These are phyloP conservation scores for Tragelaphus imberbis DNA, from an alignment of 2,113 vertebrate species.

Conservation along the genomic window DNA sequence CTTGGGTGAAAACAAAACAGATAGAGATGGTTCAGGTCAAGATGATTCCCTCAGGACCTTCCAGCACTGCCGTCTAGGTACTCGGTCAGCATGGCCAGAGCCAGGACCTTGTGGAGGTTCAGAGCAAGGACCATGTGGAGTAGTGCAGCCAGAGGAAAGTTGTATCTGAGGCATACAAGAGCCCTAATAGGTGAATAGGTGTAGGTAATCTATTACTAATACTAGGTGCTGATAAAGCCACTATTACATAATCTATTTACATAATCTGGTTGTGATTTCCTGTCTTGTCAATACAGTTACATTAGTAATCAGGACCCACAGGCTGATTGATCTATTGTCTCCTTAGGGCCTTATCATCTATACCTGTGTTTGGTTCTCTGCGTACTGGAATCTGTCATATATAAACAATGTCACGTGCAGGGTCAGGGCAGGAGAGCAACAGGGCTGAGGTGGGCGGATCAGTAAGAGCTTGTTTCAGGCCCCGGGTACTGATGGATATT, in stretches of 20 bases:
- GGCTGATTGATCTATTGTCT: background rate
- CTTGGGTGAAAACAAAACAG: background rate
- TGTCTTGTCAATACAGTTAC: background rate
- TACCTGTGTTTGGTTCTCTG: background rate
- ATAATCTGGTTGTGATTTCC: background rate
- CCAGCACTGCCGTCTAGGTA: background rate
- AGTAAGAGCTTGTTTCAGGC: background rate
- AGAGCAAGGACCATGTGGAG: background rate
- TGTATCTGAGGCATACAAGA: background rate
- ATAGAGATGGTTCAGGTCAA: background rate
- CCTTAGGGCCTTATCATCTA: background rate
- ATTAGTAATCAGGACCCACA: background rate
- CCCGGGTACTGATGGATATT: rapidly evolving
- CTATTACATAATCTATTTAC: background rate
- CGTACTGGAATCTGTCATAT: background rate
- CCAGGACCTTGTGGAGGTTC: background rate
- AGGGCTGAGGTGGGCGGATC: background rate
- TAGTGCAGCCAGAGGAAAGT: background rate
- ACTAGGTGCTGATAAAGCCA: background rate
- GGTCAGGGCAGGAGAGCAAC: background rate
- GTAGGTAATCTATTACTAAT: background rate
- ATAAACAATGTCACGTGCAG: background rate
- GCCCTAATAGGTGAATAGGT: background rate
- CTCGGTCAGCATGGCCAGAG: background rate
- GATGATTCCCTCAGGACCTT: background rate